Base-by-base conservation (phyloP, 1,140 invertebrate genomes). In the Magallana angulata region DNA sequence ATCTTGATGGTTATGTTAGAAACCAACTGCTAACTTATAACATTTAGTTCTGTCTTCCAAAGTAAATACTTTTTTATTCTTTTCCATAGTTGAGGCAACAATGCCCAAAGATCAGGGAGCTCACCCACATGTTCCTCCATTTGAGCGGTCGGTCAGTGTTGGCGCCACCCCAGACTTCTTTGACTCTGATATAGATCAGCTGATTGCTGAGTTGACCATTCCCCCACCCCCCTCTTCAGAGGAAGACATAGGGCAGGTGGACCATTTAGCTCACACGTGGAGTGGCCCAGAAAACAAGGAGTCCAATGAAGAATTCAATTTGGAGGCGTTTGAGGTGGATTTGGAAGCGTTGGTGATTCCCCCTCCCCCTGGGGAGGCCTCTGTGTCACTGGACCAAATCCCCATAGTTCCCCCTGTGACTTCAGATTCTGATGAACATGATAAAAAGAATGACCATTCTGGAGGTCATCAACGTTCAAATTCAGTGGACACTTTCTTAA, bases 151-250 rank as follows among this genome's bases (percentile, higher is more conserved):
- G 81, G 90, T 89, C n/a, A 92, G 92, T 91, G 90, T 89, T 60
- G 92, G 89, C 48, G 89, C 90, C 56, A 91, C 88, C 84, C 92
- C 92, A 16, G 91, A 93, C 86, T 92, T 94, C 83, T 89, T 94
- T 64, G 92, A 93, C 88, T 87, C 89, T 36, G 93, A 94, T 82
- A 95, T 98, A 88, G 97, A 98, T 93, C 96, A 97, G 83, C 97
- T 98, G 92, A 96, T 98, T 91, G 97, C 97, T 16, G 97, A 96
- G 90, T 96, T 98, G 57, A 97, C 97, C 30, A 96, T 98, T 82
- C 97, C 97, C 56, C 97, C 97, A 8, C 96, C 96, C 57, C 95
- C 95, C 59, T 68, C 48, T 11, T 60, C 24, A 59, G 82, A 88
- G 4, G 59, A 85, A 2, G 58, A 64, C 4, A 62, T 68, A 18